Percentiles rank a stretch among this genome's conserved stretches.
These are phyloP conservation scores for Bugulina stolonifera DNA, from an alignment of 2,888 invertebrate genomes.

Conservation along the genomic window DNA sequence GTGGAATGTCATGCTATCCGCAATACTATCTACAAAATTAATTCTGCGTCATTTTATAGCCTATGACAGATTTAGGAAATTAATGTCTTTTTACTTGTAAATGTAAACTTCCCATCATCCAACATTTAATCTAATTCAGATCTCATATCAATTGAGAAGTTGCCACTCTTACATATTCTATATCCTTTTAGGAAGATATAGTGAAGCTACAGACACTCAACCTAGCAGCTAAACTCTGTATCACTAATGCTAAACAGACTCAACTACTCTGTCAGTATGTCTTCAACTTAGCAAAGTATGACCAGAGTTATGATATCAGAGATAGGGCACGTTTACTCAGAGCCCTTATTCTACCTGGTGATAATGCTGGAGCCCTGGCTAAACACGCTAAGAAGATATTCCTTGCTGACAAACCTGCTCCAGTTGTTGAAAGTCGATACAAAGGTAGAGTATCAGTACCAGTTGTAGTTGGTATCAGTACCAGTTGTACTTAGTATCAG, in stretches of 20 bases:
- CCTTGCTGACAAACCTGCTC: constrained; percentile 86
- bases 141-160: no score
- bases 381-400: constrained; percentile 76
- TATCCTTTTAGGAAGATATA: constrained; percentile 72
- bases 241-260: constrained; percentile 81
- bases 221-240: constrained; percentile 83
- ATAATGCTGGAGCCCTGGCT: constrained; percentile 58
- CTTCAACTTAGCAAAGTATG: constrained; percentile 87
- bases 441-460: constrained; percentile 52
- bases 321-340: constrained; percentile 86
- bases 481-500: no score
- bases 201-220: constrained; percentile 94
- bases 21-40: no score
- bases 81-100: no score
- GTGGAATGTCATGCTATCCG: no score
- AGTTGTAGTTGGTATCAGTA: no score
- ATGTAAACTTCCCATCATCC: no score
- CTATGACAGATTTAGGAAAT: no score
- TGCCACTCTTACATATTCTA: no score
- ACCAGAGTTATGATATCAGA: constrained; percentile 93
- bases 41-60: no score
- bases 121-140: no score
- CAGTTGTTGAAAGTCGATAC: constrained; percentile 69
- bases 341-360: constrained; percentile 67
- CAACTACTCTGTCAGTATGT: constrained; percentile 83